Conservation (phyloP, 2,797 vertebrate genomes). For the Anguilla anguilla region DNA sequence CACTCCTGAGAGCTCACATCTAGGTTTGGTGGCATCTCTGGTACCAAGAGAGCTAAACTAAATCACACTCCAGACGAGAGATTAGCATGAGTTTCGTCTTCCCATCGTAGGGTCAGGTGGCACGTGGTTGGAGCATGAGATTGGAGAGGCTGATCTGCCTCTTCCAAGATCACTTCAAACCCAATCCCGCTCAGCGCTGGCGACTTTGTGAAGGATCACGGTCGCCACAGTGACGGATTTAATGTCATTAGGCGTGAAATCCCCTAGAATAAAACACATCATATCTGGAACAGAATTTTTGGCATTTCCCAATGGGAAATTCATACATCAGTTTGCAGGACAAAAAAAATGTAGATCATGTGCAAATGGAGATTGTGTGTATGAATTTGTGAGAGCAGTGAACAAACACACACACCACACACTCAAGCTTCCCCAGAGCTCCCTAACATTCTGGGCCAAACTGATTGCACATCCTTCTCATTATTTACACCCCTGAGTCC, state of each 20-base stretch:
- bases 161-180: neutral
- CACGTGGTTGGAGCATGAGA: neutral
- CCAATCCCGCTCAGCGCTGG: neutral
- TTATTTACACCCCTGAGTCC: neutral
- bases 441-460: neutral
- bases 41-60: neutral
- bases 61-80: neutral
- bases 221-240: neutral
- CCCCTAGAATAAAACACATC: neutral
- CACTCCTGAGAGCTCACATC: neutral
- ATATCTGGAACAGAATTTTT: neutral
- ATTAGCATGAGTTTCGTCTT: neutral
- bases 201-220: neutral
- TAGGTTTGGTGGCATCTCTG: neutral
- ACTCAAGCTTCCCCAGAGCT: neutral
- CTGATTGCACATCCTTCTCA: neutral
- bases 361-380: neutral
- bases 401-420: neutral
- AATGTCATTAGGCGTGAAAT: conserved; percentile 10
- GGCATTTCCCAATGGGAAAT: neutral
- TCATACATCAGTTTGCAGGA: neutral
- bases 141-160: neutral
- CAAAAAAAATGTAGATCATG: neutral
- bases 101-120: neutral
- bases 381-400: too few species aligned